Evolutionary conservation across 2,797 vertebrate genomes (phyloP).

Genomic region (Acridotheres tristis): DNA sequence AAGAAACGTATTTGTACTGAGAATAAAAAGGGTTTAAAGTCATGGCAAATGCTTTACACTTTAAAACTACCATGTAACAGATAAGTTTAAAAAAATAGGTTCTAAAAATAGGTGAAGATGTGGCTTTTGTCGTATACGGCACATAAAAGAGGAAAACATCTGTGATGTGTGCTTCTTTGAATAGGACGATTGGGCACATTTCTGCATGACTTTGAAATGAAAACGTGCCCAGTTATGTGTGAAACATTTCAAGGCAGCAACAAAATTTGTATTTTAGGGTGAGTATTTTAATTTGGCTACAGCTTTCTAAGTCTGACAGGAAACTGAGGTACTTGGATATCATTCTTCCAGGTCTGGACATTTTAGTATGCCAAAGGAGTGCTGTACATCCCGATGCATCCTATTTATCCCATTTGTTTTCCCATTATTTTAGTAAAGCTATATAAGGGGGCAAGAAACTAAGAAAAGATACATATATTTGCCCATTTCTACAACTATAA

Average conservation of each 20-base stretch:
- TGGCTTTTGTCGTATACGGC: neutral
- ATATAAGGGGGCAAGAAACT: neutral
- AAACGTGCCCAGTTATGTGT: neutral
- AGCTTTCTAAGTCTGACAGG: neutral
- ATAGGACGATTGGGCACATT: neutral
- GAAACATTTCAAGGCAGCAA: neutral
- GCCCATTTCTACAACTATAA: neutral
- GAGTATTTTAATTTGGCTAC: neutral
- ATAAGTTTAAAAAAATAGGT: neutral
- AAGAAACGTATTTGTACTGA: neutral
- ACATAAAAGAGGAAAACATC: neutral
- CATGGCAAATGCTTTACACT: neutral
- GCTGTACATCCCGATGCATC: neutral
- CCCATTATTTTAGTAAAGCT: neutral
- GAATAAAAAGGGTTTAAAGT: neutral
- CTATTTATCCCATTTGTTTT: neutral
- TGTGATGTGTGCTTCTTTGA: neutral
- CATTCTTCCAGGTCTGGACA: neutral
- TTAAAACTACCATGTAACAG: neutral
- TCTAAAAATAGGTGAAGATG: neutral
- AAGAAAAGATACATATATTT: neutral
- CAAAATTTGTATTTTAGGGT: neutral
- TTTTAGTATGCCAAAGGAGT: neutral
- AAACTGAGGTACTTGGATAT: neutral
- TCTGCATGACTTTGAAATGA: neutral